Conservation (phyloP, 2,888 invertebrate genomes). For the Platynereis dumerilii region DNA sequence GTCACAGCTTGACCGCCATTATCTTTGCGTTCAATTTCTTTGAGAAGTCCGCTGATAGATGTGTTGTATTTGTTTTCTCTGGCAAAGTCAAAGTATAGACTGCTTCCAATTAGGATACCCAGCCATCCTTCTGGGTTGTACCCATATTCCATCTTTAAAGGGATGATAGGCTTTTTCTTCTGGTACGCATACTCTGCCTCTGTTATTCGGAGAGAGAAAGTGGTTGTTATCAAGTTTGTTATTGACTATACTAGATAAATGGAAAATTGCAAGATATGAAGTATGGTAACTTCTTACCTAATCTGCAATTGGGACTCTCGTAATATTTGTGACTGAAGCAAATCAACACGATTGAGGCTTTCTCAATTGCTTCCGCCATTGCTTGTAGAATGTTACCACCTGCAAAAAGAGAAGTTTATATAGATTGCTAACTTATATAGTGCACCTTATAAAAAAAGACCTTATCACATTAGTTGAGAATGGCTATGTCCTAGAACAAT, state of each 20-base stretch:
- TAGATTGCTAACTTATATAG: too few relatives aligned
- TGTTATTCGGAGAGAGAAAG: background rate
- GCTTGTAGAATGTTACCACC: constrained; percentile 52
- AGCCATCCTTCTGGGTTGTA: constrained; percentile 22
- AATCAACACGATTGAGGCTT: constrained; percentile 50
- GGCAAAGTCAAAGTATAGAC: constrained; percentile 18
- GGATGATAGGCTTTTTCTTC: constrained; percentile 18
- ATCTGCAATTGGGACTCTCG: constrained; percentile 54
- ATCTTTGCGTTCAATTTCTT: too few relatives aligned
- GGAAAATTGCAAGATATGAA: too few relatives aligned
- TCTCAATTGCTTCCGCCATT: constrained; percentile 56
- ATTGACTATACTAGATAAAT: too few relatives aligned
- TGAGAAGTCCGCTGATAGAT: background rate
- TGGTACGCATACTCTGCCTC: constrained; percentile 23
- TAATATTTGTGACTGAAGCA: constrained; percentile 59
- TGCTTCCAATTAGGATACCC: constrained; percentile 18
- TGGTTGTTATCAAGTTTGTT: too few relatives aligned
- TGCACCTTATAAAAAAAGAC: too few relatives aligned
- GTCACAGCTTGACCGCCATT: too few relatives aligned
- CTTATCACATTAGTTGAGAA: too few relatives aligned
- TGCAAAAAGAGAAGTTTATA: background rate
- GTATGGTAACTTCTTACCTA: constrained; percentile 44
- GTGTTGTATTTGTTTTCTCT: background rate
- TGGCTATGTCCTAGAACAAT: too few relatives aligned
- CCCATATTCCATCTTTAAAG: constrained; percentile 6